Conservation (phyloP, 2,888 invertebrate species). For the Aproaerema taeniolella region DNA sequence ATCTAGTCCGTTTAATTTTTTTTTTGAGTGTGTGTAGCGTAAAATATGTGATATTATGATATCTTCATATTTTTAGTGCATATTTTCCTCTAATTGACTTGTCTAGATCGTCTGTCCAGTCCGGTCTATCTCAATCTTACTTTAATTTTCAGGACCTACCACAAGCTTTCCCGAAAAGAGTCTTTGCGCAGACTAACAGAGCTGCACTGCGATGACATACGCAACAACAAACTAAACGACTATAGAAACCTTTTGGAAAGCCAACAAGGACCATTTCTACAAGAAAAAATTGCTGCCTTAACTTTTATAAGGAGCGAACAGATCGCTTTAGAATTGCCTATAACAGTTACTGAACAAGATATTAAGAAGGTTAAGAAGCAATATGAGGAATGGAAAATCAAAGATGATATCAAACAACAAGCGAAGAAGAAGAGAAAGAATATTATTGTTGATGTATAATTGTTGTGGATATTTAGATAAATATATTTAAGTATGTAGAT, state of each 20-base stretch:
- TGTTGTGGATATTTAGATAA: not conserved
- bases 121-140: too few relatives aligned
- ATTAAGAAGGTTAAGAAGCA: conserved; percentile 78
- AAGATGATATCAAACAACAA: conserved; percentile 55
- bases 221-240: conserved; percentile 78
- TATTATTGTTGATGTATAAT: conserved; percentile 35
- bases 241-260: conserved; percentile 81
- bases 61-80: too few relatives aligned
- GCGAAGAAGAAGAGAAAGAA: conserved; percentile 56
- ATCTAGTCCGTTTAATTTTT: too few relatives aligned
- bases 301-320: conserved; percentile 87
- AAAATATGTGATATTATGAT: too few relatives aligned
- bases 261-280: conserved; percentile 84
- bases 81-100: too few relatives aligned
- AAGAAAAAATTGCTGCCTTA: conserved; percentile 84
- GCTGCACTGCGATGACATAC: conserved; percentile 83
- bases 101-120: too few relatives aligned
- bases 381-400: conserved; percentile 66
- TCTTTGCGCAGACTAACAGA: conserved; percentile 84
- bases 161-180: conserved; percentile 82
- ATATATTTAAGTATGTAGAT: conserved; percentile 9
- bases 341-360: conserved; percentile 82
- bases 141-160: conserved; percentile 63
- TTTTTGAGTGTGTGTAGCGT: too few relatives aligned
- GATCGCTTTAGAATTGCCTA: conserved; percentile 77